Conservation (phyloP, 2,888 invertebrate species). For the Ochropacha duplaris region DNA sequence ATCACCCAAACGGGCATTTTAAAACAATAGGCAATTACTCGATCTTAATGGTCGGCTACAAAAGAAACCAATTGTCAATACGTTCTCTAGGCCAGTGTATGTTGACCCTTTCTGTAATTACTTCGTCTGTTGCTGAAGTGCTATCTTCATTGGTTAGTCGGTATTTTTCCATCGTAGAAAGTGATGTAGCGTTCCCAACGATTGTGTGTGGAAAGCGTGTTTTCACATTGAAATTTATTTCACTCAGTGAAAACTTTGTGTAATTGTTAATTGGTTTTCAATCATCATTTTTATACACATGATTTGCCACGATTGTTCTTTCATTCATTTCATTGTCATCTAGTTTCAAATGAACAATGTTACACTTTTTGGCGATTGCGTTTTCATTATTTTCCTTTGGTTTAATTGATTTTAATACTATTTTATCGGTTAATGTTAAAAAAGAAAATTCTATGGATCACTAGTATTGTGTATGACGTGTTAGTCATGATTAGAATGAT, state of each 20-base stretch:
- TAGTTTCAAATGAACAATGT: background rate
- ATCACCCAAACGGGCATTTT: slow-evolving; percentile 24
- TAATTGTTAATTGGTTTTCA: slow-evolving; percentile 33
- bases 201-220: slow-evolving; percentile 63
- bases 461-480: background rate
- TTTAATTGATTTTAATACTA: background rate
- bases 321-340: background rate
- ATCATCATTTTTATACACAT: slow-evolving; percentile 9
- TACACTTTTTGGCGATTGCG: background rate
- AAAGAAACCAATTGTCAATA: slow-evolving; percentile 58
- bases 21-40: slow-evolving; percentile 53
- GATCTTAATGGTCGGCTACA: slow-evolving; percentile 42
- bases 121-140: slow-evolving; percentile 7
- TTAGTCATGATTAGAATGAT: too few relatives aligned
- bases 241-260: slow-evolving; percentile 52
- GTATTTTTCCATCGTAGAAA: slow-evolving; percentile 57
- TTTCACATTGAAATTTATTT: slow-evolving; percentile 51
- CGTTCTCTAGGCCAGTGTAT: slow-evolving; percentile 18
- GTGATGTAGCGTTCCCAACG: slow-evolving; percentile 59
- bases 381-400: background rate
- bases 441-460: too few relatives aligned
- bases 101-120: slow-evolving; percentile 15
- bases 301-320: slow-evolving; percentile 13
- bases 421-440: background rate
- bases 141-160: slow-evolving; percentile 26